A percentile compares a stretch with the other conserved stretches of the same genome.
Conservation (phyloP, 1,140 invertebrate species). For the Micrasema longulum region DNA sequence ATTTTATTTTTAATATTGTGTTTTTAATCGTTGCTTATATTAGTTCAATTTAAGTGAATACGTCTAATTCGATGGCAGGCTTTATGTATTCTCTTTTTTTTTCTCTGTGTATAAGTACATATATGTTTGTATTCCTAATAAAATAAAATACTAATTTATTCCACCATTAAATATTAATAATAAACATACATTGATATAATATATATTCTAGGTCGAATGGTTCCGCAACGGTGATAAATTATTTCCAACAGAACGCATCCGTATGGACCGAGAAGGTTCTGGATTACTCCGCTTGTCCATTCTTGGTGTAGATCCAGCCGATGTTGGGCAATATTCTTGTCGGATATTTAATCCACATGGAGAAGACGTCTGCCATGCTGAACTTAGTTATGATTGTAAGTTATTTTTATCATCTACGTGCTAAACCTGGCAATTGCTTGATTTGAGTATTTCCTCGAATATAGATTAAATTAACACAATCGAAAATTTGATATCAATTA, state of each 20-base stretch:
- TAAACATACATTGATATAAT: neutral
- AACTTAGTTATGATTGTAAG: constrained; percentile 86
- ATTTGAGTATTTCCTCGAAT: too few relatives aligned
- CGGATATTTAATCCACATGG: constrained; percentile 87
- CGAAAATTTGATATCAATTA: too few relatives aligned
- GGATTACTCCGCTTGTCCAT: constrained; percentile 85
- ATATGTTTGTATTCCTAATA: too few relatives aligned
- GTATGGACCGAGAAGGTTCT: constrained; percentile 84
- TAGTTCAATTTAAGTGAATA: too few relatives aligned
- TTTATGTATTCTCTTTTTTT: too few relatives aligned
- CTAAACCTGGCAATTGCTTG: too few relatives aligned
- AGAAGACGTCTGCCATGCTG: constrained; percentile 83
- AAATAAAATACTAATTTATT: neutral
- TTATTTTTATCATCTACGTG: constrained; percentile 43
- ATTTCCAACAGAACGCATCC: constrained; percentile 82
- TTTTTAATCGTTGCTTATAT: too few relatives aligned
- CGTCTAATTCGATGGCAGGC: too few relatives aligned
- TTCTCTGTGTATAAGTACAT: too few relatives aligned
- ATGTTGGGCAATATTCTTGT: constrained; percentile 86
- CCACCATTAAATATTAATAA: neutral
- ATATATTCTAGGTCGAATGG: constrained; percentile 63
- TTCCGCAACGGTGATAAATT: constrained; percentile 84
- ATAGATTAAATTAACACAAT: too few relatives aligned
- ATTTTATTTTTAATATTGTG: too few relatives aligned
- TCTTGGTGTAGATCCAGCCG: constrained; percentile 77